Conservation (phyloP, 2,113 vertebrate genomes). For the Engystomops pustulosus region DNA sequence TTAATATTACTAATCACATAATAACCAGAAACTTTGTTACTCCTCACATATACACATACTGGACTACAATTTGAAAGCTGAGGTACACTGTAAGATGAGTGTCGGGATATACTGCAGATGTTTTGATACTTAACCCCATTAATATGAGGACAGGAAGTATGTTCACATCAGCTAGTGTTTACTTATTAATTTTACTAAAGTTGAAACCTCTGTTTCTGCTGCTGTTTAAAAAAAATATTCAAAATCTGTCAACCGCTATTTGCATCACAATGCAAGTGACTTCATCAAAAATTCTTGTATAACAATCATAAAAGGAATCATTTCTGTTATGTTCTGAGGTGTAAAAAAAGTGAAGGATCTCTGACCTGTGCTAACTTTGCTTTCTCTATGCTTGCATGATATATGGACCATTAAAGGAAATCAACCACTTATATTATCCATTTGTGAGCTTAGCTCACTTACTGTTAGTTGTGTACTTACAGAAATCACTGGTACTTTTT, state of each 20-base stretch:
- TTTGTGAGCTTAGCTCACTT: no score
- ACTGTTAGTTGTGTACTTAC: no score
- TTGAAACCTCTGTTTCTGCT: neutral
- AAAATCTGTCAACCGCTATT: neutral
- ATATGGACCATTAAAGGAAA: no score
- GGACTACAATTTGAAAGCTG: no score
- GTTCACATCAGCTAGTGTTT: neutral
- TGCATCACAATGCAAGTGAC: neutral
- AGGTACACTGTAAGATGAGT: no score
- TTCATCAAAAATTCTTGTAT: neutral
- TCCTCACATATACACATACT: no score
- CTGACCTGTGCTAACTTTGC: neutral
- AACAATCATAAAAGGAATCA: neutral
- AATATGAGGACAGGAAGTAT: neutral
- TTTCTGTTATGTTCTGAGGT: neutral
- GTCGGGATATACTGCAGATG: neutral
- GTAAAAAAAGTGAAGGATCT: neutral
- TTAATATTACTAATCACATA: no score
- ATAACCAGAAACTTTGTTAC: no score
- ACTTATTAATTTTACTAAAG: conserved; percentile 11
- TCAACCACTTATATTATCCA: no score
- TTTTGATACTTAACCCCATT: neutral
- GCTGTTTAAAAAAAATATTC: conserved; percentile 6
- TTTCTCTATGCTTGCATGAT: neutral
- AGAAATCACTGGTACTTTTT: no score